Percentiles rank a stretch among this genome's conserved stretches.
Evolutionary conservation across 2,888 invertebrate species (phyloP).

Genomic region (Terebella lapidaria): DNA sequence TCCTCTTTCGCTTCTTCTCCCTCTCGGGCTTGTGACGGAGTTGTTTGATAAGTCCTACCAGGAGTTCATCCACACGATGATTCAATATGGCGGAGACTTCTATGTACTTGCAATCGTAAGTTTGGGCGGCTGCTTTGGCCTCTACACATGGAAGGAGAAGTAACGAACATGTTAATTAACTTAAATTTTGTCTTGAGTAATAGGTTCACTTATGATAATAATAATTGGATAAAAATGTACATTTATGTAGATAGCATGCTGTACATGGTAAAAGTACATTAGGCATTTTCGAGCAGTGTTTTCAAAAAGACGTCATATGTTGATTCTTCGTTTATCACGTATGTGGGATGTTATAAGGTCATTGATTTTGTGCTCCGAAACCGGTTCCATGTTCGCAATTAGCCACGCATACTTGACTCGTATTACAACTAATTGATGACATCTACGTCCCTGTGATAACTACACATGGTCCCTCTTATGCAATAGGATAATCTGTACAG

Average conservation of each 20-base stretch:
- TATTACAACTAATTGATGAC: no score
- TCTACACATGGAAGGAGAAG: constrained; percentile 61
- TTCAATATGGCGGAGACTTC: constrained; percentile 97
- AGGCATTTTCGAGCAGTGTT: no score
- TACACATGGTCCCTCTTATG: no score
- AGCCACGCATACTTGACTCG: no score
- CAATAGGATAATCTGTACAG: no score
- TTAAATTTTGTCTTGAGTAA: neutral
- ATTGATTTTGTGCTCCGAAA: no score
- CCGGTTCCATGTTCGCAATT: no score
- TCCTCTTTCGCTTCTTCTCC: constrained; percentile 1
- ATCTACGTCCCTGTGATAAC: no score
- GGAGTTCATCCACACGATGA: constrained; percentile 91
- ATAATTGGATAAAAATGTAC: neutral
- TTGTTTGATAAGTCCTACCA: constrained; percentile 88
- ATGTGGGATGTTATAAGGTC: no score
- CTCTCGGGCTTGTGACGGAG: constrained; percentile 63
- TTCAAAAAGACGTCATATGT: no score
- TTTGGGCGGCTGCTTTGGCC: constrained; percentile 86
- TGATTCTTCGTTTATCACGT: no score
- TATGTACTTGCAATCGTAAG: constrained; percentile 86
- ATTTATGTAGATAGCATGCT: neutral
- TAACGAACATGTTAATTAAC: neutral
- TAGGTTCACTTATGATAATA: neutral
- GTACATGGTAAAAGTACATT: no score